phyloP scores from a whole-genome alignment of 1,140 invertebrate genomes.

The Chironomus striatipennis region DNA sequence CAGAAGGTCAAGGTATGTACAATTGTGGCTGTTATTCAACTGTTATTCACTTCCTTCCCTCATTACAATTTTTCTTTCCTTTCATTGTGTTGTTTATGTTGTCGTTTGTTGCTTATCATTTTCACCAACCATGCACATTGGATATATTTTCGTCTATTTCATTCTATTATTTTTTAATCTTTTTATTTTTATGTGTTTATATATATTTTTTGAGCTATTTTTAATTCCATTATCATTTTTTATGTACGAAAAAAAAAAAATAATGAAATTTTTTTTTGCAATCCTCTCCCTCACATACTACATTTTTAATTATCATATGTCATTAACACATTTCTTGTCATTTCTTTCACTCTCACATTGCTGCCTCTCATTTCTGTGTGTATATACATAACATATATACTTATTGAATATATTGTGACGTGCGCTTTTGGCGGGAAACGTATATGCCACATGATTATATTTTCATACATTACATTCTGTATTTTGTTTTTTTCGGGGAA shows the following conservation, averaged over 20 bases:
- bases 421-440: conserved; percentile 19
- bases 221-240: not conserved
- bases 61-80: not conserved
- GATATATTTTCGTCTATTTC: no score
- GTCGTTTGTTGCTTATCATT: not conserved
- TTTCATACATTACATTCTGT: not conserved
- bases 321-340: conserved; percentile 17
- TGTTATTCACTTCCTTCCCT: not conserved
- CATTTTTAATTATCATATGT: not conserved
- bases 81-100: conserved; percentile 12
- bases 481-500: no score
- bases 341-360: conserved; percentile 8
- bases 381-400: not conserved
- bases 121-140: not conserved
- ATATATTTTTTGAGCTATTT: not conserved
- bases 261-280: no score
- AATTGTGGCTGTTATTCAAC: not conserved
- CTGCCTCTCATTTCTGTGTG: not conserved
- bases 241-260: not conserved
- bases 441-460: not conserved
- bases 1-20: not conserved
- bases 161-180: no score
- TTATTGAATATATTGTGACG: not conserved
- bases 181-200: not conserved
- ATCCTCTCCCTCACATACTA: not conserved